Conservation (phyloP, 2,797 vertebrate species). For the Anguilla anguilla region DNA sequence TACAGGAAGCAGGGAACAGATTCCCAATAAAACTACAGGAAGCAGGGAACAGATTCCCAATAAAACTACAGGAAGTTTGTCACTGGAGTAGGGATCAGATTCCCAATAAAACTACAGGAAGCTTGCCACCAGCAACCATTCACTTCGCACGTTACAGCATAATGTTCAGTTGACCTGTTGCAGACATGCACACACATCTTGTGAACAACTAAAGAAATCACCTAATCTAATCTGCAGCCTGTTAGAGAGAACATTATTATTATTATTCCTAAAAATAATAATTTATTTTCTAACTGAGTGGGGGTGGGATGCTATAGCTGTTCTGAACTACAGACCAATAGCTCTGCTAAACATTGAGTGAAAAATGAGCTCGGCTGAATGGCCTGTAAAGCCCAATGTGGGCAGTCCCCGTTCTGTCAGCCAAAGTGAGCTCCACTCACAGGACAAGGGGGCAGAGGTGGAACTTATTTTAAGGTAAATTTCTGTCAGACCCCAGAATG, state of each 20-base stretch:
- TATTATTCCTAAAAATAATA: too few relatives aligned
- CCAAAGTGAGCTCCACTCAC: neutral
- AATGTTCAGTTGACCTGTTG: neutral
- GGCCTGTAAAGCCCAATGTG: neutral
- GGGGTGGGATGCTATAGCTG: too few relatives aligned
- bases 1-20: too few relatives aligned
- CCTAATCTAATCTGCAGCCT: neutral
- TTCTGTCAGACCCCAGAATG: too few relatives aligned
- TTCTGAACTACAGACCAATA: too few relatives aligned
- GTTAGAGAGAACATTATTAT: neutral
- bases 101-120: too few relatives aligned
- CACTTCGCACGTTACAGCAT: neutral
- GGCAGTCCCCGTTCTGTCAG: neutral
- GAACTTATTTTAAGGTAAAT: neutral
- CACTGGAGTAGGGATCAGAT: neutral
- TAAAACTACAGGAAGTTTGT: neutral
- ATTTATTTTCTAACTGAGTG: too few relatives aligned
- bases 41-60: too few relatives aligned
- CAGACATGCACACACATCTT: neutral
- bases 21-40: too few relatives aligned
- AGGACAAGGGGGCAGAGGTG: neutral
- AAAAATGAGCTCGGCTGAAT: neutral
- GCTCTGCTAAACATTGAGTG: neutral
- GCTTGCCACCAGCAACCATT: too few relatives aligned
- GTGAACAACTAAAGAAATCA: neutral